Conservation (phyloP, 1,140 invertebrate species). For the Reticulitermes speratus region DNA sequence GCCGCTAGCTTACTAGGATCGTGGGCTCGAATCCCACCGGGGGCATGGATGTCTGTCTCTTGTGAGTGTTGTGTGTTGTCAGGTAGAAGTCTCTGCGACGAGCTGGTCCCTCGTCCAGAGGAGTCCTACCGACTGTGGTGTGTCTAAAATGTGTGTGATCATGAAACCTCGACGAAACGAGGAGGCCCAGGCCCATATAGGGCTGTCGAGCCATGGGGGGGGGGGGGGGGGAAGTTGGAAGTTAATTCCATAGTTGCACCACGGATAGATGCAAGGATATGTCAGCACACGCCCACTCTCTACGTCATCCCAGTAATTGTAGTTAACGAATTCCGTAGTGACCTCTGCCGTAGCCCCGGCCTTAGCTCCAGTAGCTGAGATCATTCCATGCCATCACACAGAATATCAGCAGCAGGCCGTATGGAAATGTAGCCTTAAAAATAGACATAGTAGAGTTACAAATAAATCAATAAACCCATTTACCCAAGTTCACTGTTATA, state of each 20-base stretch:
- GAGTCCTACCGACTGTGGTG: too few relatives aligned
- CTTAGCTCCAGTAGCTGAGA: not conserved
- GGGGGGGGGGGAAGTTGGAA: too few relatives aligned
- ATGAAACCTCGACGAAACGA: too few relatives aligned
- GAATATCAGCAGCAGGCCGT: not conserved
- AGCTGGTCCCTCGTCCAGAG: too few relatives aligned
- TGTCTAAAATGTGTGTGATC: too few relatives aligned
- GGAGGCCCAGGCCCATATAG: too few relatives aligned
- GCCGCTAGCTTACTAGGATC: too few relatives aligned
- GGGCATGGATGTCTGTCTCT: too few relatives aligned
- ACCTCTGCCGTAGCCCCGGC: not conserved
- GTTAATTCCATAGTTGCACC: not conserved
- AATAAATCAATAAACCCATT: not conserved
- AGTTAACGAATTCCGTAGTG: not conserved
- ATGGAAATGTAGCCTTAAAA: not conserved
- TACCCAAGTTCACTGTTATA: not conserved
- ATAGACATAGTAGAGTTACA: not conserved
- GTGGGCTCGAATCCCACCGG: too few relatives aligned
- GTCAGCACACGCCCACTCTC: not conserved
- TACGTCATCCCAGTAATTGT: not conserved
- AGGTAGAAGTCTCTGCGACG: too few relatives aligned
- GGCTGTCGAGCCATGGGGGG: too few relatives aligned
- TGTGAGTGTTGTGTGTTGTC: too few relatives aligned
- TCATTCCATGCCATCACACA: not conserved
- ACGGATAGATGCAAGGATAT: not conserved